Conservation (phyloP, 1,140 invertebrate genomes). For the Diorhabda sublineata region DNA sequence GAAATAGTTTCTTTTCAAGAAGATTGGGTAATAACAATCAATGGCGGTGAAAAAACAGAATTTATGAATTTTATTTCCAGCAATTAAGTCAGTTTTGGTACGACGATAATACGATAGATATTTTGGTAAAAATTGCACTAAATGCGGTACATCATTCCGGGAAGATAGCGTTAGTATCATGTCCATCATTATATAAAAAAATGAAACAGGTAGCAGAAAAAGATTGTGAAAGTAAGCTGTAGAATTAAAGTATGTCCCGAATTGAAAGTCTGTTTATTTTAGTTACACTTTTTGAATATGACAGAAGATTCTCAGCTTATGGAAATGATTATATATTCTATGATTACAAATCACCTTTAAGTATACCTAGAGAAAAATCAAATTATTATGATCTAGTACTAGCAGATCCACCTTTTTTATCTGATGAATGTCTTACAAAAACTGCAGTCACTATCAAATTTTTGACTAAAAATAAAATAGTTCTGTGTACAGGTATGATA, state of each 20-base stretch:
- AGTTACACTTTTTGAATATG: conserved; percentile 80
- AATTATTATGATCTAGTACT: conserved; percentile 78
- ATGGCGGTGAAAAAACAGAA: background rate
- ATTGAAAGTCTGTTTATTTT: conserved; percentile 33
- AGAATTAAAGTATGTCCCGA: background rate
- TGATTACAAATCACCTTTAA: conserved; percentile 80
- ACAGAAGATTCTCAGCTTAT: conserved; percentile 73
- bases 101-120: conserved; percentile 68
- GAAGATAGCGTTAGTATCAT: conserved; percentile 81
- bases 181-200: conserved; percentile 78
- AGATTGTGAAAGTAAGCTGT: conserved; percentile 47
- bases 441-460: conserved; percentile 73
- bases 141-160: conserved; percentile 54
- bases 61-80: conserved; percentile 54
- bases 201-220: conserved; percentile 54
- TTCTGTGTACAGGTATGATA: conserved; percentile 80
- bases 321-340: conserved; percentile 81
- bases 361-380: conserved; percentile 59
- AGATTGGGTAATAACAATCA: conserved; percentile 67
- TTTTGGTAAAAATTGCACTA: conserved; percentile 62
- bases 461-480: conserved; percentile 73
- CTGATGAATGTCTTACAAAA: conserved; percentile 88
- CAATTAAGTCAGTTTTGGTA: conserved; percentile 98
- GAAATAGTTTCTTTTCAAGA: conserved; percentile 65
- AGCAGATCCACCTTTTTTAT: conserved; percentile 91